Conservation (phyloP, 2,888 invertebrate species). For the Diplolepis rosae region DNA sequence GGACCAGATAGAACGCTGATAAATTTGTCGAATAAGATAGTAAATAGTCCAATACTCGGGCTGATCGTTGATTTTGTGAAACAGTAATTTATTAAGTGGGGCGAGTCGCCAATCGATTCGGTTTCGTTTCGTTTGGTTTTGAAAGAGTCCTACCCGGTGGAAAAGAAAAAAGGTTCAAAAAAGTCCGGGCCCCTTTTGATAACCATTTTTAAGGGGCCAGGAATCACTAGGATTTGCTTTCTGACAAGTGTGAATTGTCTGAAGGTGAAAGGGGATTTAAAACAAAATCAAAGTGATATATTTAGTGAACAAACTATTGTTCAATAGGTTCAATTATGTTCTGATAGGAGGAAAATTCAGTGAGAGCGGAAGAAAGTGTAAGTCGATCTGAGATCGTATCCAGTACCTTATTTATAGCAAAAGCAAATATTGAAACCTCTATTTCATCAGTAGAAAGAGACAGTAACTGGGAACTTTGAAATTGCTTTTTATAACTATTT, state of each 20-base stretch:
- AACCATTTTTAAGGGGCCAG: not conserved
- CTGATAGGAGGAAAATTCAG: slow-evolving; percentile 57
- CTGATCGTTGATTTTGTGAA: slow-evolving; percentile 39
- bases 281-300: not conserved
- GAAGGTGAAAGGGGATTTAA: slow-evolving; percentile 1
- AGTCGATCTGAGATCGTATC: slow-evolving; percentile 22
- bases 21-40: slow-evolving; percentile 36
- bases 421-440: too few species aligned
- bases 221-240: not conserved
- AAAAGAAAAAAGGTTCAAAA: not conserved
- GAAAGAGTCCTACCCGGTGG: not conserved
- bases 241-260: not conserved
- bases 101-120: slow-evolving; percentile 9
- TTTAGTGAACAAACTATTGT: slow-evolving; percentile 51
- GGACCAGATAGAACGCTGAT: slow-evolving; percentile 9
- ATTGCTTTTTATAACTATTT: too few species aligned
- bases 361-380: slow-evolving; percentile 49
- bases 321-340: slow-evolving; percentile 58
- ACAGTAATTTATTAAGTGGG: slow-evolving; percentile 35
- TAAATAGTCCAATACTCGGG: slow-evolving; percentile 31
- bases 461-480: too few species aligned
- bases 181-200: not conserved
- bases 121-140: not conserved
- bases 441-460: too few species aligned
- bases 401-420: too few species aligned